Percentiles rank a stretch among this genome's conserved stretches.
These are phyloP conservation scores for Celastrina argiolus DNA, from an alignment of 2,888 invertebrate species.

Conservation along the genomic window DNA sequence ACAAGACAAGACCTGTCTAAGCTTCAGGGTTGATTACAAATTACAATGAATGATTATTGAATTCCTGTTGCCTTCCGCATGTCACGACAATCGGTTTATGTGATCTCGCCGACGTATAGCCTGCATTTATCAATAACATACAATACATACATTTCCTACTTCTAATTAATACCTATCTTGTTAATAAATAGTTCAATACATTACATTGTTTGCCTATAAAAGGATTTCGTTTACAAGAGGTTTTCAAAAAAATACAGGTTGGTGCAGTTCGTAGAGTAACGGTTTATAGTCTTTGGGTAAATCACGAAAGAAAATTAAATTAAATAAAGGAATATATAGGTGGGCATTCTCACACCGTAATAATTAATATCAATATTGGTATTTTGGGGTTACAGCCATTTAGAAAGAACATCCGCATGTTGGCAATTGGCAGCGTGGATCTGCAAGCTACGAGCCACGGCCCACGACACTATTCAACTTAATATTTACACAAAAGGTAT, in stretches of 20 bases:
- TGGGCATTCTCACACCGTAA: too few species aligned
- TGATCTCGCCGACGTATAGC: neutral
- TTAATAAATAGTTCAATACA: neutral
- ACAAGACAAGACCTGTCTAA: neutral
- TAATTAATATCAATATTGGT: too few species aligned
- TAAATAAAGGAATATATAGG: too few species aligned
- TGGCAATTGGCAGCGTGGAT: too few species aligned
- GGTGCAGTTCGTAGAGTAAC: neutral
- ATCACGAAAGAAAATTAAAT: too few species aligned
- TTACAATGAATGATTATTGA: neutral
- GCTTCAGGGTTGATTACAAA: conserved; percentile 1
- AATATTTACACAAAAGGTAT: too few species aligned
- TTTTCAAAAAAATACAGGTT: neutral
- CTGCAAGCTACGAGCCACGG: too few species aligned
- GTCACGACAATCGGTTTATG: neutral
- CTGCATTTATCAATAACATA: conserved; percentile 1
- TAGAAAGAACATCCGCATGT: too few species aligned
- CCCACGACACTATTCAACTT: too few species aligned
- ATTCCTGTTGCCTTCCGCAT: conserved; percentile 3
- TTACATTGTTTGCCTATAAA: neutral
- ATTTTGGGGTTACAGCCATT: too few species aligned
- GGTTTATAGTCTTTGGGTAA: neutral
- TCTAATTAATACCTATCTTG: conserved; percentile 2
- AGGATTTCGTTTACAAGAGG: neutral
- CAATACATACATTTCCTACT: conserved; percentile 10